Conservation (phyloP, 2,888 invertebrate genomes). For the Drepanosiphum platanoidis region DNA sequence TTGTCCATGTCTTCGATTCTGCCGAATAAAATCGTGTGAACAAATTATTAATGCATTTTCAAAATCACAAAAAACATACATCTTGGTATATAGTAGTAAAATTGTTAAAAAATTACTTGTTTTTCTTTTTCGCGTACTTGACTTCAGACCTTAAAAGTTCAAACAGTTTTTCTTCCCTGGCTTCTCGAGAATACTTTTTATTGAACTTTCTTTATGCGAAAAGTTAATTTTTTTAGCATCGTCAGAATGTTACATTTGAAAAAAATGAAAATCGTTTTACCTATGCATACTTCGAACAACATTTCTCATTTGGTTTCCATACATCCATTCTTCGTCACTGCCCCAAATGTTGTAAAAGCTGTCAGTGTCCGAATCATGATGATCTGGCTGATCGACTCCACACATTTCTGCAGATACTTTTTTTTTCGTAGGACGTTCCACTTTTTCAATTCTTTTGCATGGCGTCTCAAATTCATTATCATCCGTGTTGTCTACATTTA, state of each 20-base stretch:
- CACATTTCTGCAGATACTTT: background rate
- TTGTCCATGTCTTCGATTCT: slow-evolving; percentile 26
- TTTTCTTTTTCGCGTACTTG: slow-evolving; percentile 10
- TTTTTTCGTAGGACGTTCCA: background rate
- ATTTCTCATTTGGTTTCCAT: slow-evolving; percentile 38
- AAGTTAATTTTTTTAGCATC: background rate
- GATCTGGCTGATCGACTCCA: slow-evolving; percentile 3
- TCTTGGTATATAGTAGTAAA: too few relatives aligned
- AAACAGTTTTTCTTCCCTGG: slow-evolving; percentile 50
- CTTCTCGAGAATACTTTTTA: slow-evolving; percentile 34
- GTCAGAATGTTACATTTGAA: background rate
- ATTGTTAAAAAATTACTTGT: slow-evolving; percentile 8
- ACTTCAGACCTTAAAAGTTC: slow-evolving; percentile 15
- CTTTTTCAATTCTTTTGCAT: background rate
- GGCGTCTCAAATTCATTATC: background rate
- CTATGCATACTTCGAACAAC: slow-evolving; percentile 44
- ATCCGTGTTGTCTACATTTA: background rate
- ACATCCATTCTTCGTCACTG: slow-evolving; percentile 29
- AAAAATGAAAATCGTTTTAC: background rate
- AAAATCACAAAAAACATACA: too few relatives aligned
- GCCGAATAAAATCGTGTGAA: background rate
- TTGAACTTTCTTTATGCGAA: slow-evolving; percentile 41
- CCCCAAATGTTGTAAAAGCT: slow-evolving; percentile 55
- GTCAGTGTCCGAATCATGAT: slow-evolving; percentile 50
- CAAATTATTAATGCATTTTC: too few relatives aligned